Conservation (phyloP, 2,113 vertebrate species). For the Acinonyx jubatus region DNA sequence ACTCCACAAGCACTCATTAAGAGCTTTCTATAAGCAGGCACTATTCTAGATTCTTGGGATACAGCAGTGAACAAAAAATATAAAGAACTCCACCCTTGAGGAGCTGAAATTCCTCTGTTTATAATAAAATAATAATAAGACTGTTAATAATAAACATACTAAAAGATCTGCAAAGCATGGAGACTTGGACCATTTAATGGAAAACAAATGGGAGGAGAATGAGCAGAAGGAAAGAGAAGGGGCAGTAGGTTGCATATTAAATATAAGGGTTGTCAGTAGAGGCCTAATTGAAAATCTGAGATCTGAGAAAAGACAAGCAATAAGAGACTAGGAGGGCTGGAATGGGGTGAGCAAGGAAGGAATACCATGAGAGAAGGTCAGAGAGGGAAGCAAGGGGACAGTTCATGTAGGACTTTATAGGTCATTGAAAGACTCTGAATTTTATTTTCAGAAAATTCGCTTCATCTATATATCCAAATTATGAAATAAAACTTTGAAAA, state of each 20-base stretch:
- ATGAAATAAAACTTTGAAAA: background rate
- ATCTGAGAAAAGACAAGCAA: background rate
- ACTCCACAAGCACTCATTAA: background rate
- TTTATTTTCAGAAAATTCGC: background rate
- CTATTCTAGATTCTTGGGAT: background rate
- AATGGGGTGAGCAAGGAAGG: background rate
- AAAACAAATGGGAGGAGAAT: background rate
- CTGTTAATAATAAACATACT: background rate
- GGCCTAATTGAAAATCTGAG: background rate
- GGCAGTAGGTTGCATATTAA: background rate
- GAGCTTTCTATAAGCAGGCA: background rate
- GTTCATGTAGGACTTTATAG: background rate
- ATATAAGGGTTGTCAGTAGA: background rate
- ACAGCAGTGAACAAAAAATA: background rate
- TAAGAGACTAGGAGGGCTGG: background rate
- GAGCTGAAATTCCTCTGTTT: background rate
- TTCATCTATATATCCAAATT: background rate
- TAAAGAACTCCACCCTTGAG: background rate
- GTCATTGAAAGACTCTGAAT: background rate
- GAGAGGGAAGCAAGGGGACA: background rate
- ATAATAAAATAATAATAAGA: too few species aligned
- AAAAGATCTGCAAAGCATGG: background rate
- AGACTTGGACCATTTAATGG: background rate
- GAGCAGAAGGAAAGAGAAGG: background rate
- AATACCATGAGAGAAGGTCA: background rate